A percentile compares a stretch with the other conserved stretches of the same genome.
Evolutionary conservation across 1,140 invertebrate genomes (phyloP).

Genomic region (Uloborus diversus): DNA sequence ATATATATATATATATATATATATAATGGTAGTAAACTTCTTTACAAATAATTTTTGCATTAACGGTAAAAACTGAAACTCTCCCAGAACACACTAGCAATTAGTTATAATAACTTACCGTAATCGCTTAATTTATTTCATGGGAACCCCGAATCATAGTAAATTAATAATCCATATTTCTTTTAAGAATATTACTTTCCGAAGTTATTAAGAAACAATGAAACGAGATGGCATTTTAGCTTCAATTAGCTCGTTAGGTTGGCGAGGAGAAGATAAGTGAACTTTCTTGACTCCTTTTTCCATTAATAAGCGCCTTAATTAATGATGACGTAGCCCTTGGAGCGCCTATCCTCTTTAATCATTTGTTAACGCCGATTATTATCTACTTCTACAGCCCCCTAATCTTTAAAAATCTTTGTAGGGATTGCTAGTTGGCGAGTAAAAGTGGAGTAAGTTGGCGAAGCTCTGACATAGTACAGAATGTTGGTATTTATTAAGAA

Average conservation of each 20-base stretch:
- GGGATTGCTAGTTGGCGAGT: background rate
- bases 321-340: constrained; percentile 20
- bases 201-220: background rate
- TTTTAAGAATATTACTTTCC: background rate
- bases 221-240: background rate
- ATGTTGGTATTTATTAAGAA: too few species aligned
- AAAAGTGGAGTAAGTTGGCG: background rate
- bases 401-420: too few species aligned
- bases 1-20: too few species aligned
- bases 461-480: too few species aligned
- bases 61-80: too few species aligned
- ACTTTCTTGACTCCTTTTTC: background rate
- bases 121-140: too few species aligned
- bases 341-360: background rate
- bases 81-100: too few species aligned
- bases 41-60: too few species aligned
- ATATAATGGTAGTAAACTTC: too few species aligned
- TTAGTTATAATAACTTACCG: too few species aligned
- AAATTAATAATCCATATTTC: too few species aligned
- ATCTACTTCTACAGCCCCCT: background rate
- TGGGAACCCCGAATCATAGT: too few species aligned
- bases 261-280: background rate
- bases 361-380: constrained; percentile 5
- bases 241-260: constrained; percentile 6
- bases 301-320: constrained; percentile 31